These are phyloP conservation scores for Oenanthe melanoleuca DNA, from an alignment of 2,113 vertebrate species.

Conservation along the genomic window DNA sequence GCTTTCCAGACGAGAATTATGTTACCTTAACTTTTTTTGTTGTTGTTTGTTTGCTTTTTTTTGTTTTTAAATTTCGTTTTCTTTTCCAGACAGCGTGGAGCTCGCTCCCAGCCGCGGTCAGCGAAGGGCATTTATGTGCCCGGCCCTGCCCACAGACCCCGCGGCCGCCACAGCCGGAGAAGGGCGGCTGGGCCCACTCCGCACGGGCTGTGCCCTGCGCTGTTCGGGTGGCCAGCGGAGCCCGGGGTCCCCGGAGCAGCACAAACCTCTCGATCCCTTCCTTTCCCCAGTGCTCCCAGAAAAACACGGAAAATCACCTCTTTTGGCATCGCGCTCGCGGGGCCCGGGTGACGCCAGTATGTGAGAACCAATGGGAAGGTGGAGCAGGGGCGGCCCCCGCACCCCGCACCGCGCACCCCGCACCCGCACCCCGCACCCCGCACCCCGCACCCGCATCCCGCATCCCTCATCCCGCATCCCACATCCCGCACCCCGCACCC, in stretches of 20 bases:
- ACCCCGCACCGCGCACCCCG: background rate
- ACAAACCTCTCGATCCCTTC: background rate
- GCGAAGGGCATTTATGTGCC: background rate
- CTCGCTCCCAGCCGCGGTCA: too few relatives aligned
- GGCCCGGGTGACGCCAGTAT: background rate
- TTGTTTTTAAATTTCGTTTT: background rate
- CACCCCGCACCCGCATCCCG: too few relatives aligned
- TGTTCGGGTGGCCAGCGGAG: background rate
- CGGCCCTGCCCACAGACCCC: fast-evolving
- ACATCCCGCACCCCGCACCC: background rate
- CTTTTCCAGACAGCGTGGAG: background rate
- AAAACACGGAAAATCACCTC: background rate
- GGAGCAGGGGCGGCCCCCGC: background rate
- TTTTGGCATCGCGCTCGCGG: background rate
- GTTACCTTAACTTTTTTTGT: too few relatives aligned
- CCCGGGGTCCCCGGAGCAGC: background rate
- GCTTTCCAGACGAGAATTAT: background rate
- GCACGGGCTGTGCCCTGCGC: background rate
- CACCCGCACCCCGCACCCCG: background rate
- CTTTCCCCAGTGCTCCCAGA: background rate
- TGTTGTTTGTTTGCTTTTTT: too few relatives aligned
- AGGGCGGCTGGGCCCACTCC: background rate
- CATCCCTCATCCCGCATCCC: background rate
- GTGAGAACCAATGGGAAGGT: background rate
- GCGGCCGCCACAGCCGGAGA: background rate